Evolutionary conservation across 2,888 invertebrate genomes (phyloP), one percentile per base, ranked within the genome.

Genomic region (Synanthedon andrenaeformis): DNA sequence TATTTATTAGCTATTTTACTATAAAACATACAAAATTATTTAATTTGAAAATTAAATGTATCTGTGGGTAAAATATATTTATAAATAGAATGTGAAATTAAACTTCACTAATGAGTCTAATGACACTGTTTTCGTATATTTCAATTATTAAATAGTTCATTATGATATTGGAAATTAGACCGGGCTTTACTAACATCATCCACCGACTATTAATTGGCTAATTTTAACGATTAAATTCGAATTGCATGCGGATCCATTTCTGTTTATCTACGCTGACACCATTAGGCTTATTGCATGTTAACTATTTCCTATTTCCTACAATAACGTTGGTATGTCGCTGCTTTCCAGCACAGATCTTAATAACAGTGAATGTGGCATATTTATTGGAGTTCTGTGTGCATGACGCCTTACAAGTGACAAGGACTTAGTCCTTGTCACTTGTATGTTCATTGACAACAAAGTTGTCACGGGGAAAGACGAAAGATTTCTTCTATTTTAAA

Each of bases 121-220:
- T 45, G 45, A n/a, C 12, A 45, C 13, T 45, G n/a, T 12, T 45
- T 45, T 45, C 45, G 13, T 45, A n/a, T 8, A 45, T 45, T 45
- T 45, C 12, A 45, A 45, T 45, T 45, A 45, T 13, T 45, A n/a
- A 13, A 45, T 45, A 45, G 45, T 45, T 45, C 14, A 45, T 45
- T 45, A 6, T 13, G 14, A 45, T 45, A 35, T 45, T 8, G 14
- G 45, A 45, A 45, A 45, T 45, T 14, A 45, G 14, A 45, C 45
- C 45, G 11, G 62, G 67, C 60, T 69, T 65, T 63, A 72, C 68
- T 69, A 65, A 59, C 62, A 68, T 74, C 70, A 76, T 72, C 68
- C 64, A 63, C 14, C 14, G 60, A 61, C 60, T 62, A 60, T 64
- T 68, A 66, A 13, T 45, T 45, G 65, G 65, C 65, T 63, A 67